Conservation (phyloP, 2,888 invertebrate species). For the Drosophila sordidula region DNA sequence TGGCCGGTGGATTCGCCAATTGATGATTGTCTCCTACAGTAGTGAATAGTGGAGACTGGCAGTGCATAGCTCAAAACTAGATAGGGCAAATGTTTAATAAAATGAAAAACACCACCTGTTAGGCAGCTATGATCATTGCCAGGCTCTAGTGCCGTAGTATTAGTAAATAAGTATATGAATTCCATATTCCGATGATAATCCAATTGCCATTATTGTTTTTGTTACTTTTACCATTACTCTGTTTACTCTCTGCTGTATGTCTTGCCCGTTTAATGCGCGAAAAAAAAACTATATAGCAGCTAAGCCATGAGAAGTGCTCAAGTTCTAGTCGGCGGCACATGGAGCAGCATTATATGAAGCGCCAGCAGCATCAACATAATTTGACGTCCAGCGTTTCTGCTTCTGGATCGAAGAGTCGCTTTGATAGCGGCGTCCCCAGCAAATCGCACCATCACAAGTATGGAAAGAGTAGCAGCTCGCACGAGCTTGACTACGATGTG, state of each 20-base stretch:
- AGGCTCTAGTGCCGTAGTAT: not conserved
- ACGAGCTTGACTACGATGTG: conserved; percentile 75
- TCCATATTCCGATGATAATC: conserved; percentile 13
- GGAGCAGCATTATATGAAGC: conserved; percentile 87
- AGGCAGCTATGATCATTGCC: conserved; percentile 4
- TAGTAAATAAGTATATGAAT: not conserved
- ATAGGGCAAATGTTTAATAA: not conserved
- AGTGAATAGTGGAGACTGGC: not conserved
- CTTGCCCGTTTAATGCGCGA: conserved; percentile 31
- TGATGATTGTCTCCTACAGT: not conserved
- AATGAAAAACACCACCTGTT: not conserved
- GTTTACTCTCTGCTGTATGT: conserved; percentile 48
- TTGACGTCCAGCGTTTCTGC: conserved; percentile 19
- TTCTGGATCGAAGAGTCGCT: conserved; percentile 50
- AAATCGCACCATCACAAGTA: conserved; percentile 74
- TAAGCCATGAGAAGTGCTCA: conserved; percentile 81
- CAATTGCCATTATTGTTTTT: conserved; percentile 14
- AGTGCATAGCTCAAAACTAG: not conserved
- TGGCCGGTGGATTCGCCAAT: conserved; percentile 36
- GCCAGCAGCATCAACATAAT: conserved; percentile 69
- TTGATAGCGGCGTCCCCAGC: conserved; percentile 39
- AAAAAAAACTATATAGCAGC: conserved; percentile 34
- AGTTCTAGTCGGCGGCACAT: conserved; percentile 79
- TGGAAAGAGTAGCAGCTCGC: conserved; percentile 71
- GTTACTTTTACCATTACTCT: conserved; percentile 21